These are phyloP conservation scores for Drosophila kokeensis DNA, from an alignment of 2,888 invertebrate genomes.

Conservation along the genomic window DNA sequence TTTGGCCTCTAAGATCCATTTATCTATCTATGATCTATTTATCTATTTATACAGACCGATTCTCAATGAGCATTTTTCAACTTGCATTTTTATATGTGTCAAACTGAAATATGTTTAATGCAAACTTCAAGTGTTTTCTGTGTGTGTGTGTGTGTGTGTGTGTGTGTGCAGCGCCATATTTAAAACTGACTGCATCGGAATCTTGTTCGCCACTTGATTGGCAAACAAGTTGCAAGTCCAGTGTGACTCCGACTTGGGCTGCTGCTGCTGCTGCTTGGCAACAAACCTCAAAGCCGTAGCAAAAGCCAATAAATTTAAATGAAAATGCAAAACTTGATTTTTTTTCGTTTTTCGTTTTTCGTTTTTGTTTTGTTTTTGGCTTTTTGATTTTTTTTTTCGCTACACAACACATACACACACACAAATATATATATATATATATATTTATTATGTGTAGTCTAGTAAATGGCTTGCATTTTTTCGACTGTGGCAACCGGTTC, in stretches of 20 bases:
- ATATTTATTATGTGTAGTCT: conserved; percentile 3
- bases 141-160: conserved; percentile 11
- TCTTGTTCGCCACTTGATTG: conserved; percentile 57
- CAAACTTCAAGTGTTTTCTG: conserved; percentile 21
- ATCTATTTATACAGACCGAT: background rate
- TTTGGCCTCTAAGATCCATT: background rate
- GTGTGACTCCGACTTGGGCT: background rate
- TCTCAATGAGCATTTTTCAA: background rate
- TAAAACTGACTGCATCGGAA: conserved; percentile 59
- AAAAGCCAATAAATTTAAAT: conserved; percentile 72
- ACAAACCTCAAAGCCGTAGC: conserved; percentile 40
- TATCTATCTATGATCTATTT: background rate
- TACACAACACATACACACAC: conserved; percentile 2
- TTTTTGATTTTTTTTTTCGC: background rate
- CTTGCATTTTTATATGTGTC: conserved; percentile 6
- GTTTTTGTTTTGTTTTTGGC: background rate
- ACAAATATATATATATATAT: background rate
- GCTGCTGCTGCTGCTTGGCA: conserved; percentile 42
- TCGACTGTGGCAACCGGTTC: conserved; percentile 42
- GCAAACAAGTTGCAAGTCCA: conserved; percentile 70
- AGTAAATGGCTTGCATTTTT: conserved; percentile 30
- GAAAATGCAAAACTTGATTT: conserved; percentile 81
- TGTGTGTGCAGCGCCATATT: conserved; percentile 56
- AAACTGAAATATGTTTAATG: conserved; percentile 20
- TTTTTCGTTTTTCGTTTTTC: conserved; percentile 20